A percentile compares a stretch with the other conserved stretches of the same genome.
Evolutionary conservation across 2,113 vertebrate genomes (phyloP).

Genomic region (Strix aluco): DNA sequence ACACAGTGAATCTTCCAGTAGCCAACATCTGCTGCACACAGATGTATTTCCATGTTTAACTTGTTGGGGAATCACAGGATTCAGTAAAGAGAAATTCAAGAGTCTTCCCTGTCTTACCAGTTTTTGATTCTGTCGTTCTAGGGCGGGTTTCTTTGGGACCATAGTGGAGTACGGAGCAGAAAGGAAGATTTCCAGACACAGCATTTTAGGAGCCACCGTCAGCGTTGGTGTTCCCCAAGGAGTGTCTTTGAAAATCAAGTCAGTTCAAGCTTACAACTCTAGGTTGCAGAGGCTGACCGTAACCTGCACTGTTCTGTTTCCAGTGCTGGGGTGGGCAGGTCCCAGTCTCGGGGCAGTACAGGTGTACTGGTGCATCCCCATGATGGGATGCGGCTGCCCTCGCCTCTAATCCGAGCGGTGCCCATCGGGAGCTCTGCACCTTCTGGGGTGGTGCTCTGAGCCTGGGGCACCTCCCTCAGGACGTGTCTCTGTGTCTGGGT

Average conservation of each 20-base stretch:
- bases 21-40: not conserved
- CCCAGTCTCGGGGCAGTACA: not conserved
- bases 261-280: slow-evolving; percentile 53
- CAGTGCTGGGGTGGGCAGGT: not conserved
- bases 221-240: slow-evolving; percentile 95
- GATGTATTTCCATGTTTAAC: not conserved
- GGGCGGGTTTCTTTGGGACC: slow-evolving; percentile 95
- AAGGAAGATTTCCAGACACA: slow-evolving; percentile 97
- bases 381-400: not conserved
- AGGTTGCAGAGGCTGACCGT: not conserved
- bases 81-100: not conserved
- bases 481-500: not conserved
- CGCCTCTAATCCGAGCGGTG: not conserved
- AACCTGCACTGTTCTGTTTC: not conserved
- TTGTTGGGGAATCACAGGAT: not conserved
- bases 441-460: not conserved
- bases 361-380: not conserved
- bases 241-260: slow-evolving; percentile 97
- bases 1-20: not conserved
- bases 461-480: not conserved
- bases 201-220: slow-evolving; percentile 90
- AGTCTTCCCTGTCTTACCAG: not conserved
- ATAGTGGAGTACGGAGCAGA: slow-evolving; percentile 96
- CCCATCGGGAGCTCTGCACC: not conserved
- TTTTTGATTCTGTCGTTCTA: slow-evolving; percentile 50